Evolutionary conservation across 2,888 invertebrate genomes (phyloP).

Genomic region (Antitype chi): DNA sequence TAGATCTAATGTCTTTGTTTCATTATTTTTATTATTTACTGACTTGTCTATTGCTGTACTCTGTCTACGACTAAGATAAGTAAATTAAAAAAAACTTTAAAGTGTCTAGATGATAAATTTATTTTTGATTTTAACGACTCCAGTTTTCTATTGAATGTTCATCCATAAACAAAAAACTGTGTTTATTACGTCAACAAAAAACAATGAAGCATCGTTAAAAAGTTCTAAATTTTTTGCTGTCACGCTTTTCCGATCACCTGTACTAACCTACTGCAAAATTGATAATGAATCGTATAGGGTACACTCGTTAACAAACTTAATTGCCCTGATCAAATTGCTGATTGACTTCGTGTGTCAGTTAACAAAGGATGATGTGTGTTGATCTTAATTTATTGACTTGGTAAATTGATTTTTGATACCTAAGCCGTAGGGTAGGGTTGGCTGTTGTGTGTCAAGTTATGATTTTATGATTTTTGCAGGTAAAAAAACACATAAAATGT

Average conservation of each 20-base stretch:
- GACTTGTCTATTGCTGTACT: neutral
- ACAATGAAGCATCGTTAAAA: slow-evolving; percentile 14
- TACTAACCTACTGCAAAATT: slow-evolving; percentile 26
- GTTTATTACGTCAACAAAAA: neutral
- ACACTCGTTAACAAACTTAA: slow-evolving; percentile 51
- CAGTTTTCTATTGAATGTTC: neutral
- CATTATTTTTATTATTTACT: neutral
- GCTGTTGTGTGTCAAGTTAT: neutral
- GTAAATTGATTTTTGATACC: slow-evolving; percentile 33
- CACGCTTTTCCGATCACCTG: slow-evolving; percentile 23
- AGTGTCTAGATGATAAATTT: no score
- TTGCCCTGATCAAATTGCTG: slow-evolving; percentile 52
- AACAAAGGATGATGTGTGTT: slow-evolving; percentile 6
- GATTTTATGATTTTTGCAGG: neutral
- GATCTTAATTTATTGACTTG: slow-evolving; percentile 17
- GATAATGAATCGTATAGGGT: slow-evolving; percentile 37
- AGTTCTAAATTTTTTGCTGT: neutral
- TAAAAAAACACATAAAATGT: no score
- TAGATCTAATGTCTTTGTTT: neutral
- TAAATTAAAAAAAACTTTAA: no score
- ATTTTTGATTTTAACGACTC: neutral
- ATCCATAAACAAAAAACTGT: neutral
- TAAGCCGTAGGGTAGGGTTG: neutral
- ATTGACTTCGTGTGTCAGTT: slow-evolving; percentile 27
- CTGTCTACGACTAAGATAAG: no score